Conservation (phyloP, 2,113 vertebrate genomes). For the Indicator indicator region DNA sequence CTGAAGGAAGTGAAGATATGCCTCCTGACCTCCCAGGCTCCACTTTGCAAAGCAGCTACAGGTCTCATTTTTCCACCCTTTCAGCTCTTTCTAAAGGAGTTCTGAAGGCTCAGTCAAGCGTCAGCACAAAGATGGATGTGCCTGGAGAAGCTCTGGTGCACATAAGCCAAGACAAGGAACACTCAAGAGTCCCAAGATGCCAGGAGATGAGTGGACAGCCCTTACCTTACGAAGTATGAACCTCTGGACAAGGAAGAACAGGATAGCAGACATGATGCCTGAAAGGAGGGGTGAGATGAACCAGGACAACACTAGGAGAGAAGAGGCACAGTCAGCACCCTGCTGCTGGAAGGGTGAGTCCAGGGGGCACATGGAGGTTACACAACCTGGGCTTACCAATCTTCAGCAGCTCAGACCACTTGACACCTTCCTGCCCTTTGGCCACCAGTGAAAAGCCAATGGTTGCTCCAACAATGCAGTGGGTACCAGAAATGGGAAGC, state of each 20-base stretch:
- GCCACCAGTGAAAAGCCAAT: conserved; percentile 95
- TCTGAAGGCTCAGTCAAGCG: too few species aligned
- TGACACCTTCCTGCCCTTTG: conserved; percentile 86
- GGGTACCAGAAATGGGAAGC: conserved; percentile 97
- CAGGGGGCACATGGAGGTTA: fast-evolving
- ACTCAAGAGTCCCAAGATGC: not conserved
- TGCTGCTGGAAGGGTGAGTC: not conserved
- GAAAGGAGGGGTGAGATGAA: conserved; percentile 95
- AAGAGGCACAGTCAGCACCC: not conserved
- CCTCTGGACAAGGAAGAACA: conserved; percentile 89
- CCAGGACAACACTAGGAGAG: conserved; percentile 90
- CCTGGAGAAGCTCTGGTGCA: not conserved
- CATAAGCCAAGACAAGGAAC: fast-evolving
- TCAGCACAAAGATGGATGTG: not conserved
- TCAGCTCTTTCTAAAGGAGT: not conserved
- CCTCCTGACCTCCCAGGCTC: not conserved
- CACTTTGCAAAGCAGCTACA: not conserved
- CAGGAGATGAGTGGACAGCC: fast-evolving
- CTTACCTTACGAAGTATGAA: conserved; percentile 92
- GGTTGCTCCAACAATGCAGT: conserved; percentile 96
- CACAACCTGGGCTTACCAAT: conserved; percentile 79
- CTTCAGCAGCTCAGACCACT: conserved; percentile 91
- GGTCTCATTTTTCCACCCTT: not conserved
- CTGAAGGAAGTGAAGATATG: not conserved
- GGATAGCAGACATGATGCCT: conserved; percentile 91